Evolutionary conservation across 1,140 invertebrate species (phyloP).

Genomic region (Onthophagus taurus): DNA sequence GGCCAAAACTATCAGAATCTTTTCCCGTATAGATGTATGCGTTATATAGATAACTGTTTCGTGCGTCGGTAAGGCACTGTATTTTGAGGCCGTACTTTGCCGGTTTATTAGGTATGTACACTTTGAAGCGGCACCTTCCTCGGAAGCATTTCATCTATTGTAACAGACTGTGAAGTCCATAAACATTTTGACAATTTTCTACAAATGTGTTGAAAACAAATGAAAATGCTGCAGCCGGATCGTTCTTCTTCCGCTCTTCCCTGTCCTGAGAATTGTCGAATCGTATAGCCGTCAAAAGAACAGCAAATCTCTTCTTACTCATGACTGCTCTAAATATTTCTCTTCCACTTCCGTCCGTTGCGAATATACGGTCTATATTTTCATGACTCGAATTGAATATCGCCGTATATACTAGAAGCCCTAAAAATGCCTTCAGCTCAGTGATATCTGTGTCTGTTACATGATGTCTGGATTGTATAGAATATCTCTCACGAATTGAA

Average conservation of each 20-base stretch:
- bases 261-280: constrained; percentile 21
- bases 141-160: constrained; percentile 38
- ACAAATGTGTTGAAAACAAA: constrained; percentile 14
- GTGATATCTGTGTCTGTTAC: neutral
- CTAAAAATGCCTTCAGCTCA: constrained; percentile 10
- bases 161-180: constrained; percentile 21
- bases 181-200: constrained; percentile 24
- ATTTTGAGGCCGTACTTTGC: constrained; percentile 41
- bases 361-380: constrained; percentile 22
- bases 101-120: constrained; percentile 41
- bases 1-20: constrained; percentile 22
- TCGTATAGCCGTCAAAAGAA: constrained; percentile 22
- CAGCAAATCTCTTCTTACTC: constrained; percentile 21
- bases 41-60: constrained; percentile 29
- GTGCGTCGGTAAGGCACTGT: constrained; percentile 27
- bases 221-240: constrained; percentile 4
- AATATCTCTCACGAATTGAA: neutral
- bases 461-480: neutral
- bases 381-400: constrained; percentile 25
- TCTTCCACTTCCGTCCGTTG: constrained; percentile 26
- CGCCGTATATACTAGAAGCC: constrained; percentile 6
- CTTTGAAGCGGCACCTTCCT: constrained; percentile 33
- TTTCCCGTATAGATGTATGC: constrained; percentile 32
- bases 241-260: neutral
- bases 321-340: constrained; percentile 27